These are phyloP conservation scores for Notoglanidium macrostoma DNA, from an alignment of 2,797 vertebrate genomes.

Conservation along the genomic window DNA sequence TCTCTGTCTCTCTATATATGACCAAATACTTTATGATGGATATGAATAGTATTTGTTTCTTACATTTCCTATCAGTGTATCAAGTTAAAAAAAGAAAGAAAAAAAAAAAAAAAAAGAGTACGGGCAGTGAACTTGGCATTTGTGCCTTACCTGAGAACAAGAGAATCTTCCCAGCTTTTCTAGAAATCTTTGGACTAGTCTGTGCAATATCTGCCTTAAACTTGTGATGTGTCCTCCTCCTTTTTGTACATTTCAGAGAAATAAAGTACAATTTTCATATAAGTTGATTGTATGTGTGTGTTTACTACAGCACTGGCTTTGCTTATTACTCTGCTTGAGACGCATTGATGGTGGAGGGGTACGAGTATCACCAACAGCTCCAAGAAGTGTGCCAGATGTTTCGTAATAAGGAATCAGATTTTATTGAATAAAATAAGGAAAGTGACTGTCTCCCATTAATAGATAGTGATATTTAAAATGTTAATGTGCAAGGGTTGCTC, in stretches of 20 bases:
- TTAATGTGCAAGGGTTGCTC: background rate
- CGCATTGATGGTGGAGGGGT: background rate
- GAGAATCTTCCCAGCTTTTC: conserved; percentile 65
- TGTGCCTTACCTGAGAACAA: conserved; percentile 79
- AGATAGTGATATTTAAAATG: background rate
- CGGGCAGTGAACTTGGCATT: conserved; percentile 72
- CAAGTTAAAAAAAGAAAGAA: conserved; percentile 49
- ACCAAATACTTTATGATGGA: conserved; percentile 68
- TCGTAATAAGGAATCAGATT: background rate
- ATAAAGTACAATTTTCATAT: conserved; percentile 74
- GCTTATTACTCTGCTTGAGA: background rate
- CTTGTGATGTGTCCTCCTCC: conserved; percentile 69
- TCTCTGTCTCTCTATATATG: conserved; percentile 55
- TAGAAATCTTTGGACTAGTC: conserved; percentile 75
- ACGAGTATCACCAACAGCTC: background rate
- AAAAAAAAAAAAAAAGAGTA: conserved; percentile 44
- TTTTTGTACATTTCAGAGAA: conserved; percentile 75
- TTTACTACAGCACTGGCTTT: background rate
- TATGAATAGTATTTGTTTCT: conserved; percentile 51
- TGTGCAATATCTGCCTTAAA: conserved; percentile 84
- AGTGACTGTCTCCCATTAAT: background rate
- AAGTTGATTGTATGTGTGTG: background rate
- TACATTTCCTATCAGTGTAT: conserved; percentile 52
- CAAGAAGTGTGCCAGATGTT: background rate
- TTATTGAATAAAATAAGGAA: background rate